Evolutionary conservation across 1,140 invertebrate species (phyloP).

Genomic region (Hypsibius dujardini): DNA sequence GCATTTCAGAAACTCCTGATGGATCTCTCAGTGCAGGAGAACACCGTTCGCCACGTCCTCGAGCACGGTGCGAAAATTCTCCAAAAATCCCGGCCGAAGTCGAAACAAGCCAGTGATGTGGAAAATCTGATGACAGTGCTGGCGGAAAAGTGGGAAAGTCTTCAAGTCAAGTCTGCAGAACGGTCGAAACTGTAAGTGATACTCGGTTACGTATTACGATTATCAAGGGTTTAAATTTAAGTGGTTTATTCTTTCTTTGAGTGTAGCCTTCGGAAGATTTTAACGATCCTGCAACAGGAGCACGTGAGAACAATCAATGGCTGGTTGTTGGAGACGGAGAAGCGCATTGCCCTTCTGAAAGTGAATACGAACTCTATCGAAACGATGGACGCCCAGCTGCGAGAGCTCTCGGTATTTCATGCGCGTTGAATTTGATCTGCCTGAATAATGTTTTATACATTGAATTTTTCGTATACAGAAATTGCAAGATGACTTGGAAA

Average conservation of each 20-base stretch:
- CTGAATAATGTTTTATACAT: not conserved
- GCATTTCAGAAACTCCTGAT: not conserved
- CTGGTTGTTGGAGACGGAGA: conserved; percentile 2
- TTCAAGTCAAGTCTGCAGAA: not conserved
- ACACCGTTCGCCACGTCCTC: not conserved
- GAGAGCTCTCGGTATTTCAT: conserved; percentile 6
- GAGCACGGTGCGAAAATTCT: not conserved
- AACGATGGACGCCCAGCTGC: conserved; percentile 10
- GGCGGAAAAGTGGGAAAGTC: not conserved
- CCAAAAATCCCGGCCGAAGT: not conserved
- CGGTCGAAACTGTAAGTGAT: not conserved
- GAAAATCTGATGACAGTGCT: not conserved
- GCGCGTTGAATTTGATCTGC: too few species aligned
- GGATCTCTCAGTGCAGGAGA: not conserved
- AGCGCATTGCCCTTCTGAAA: not conserved
- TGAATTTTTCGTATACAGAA: not conserved
- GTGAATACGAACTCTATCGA: not conserved
- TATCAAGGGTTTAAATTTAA: too few species aligned
- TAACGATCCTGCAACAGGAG: conserved; percentile 2
- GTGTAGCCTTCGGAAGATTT: not conserved
- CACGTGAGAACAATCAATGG: not conserved
- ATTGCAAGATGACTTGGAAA: conserved; percentile 13
- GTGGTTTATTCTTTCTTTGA: not conserved
- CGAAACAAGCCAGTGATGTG: not conserved
- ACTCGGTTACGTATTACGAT: not conserved